A percentile compares a stretch with the other conserved stretches of the same genome.
These are phyloP conservation scores for Gadopsis bispinosus DNA, from an alignment of 2,797 vertebrate species.

Conservation along the genomic window DNA sequence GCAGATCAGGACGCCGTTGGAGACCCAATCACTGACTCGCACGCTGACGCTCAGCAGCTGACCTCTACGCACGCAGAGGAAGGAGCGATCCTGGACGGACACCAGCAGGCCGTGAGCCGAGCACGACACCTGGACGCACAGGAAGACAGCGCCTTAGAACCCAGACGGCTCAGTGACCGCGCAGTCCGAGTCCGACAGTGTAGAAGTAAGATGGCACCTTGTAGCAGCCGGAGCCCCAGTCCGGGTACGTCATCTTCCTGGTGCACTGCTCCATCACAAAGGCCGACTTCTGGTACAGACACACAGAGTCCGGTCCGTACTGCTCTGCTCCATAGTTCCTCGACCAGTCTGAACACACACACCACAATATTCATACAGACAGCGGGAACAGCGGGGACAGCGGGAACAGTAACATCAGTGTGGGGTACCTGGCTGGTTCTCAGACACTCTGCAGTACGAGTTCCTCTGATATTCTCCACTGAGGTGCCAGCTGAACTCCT, in stretches of 20 bases:
- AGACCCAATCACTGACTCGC: conserved; percentile 90
- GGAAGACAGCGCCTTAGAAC: background rate
- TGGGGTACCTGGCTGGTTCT: conserved; percentile 93
- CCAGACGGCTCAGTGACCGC: no score
- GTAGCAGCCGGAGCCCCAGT: conserved; percentile 98
- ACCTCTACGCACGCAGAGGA: conserved; percentile 87
- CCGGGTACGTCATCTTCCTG: conserved; percentile 92
- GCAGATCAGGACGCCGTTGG: conserved; percentile 92
- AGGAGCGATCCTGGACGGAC: conserved; percentile 89
- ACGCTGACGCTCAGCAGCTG: conserved; percentile 91
- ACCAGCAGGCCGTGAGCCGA: conserved; percentile 89
- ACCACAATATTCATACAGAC: no score
- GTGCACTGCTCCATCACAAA: conserved; percentile 96
- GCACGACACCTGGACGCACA: conserved; percentile 87
- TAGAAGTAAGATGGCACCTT: conserved; percentile 78
- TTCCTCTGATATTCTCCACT: conserved; percentile 96
- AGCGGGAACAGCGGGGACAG: no score
- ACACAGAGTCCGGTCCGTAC: conserved; percentile 93
- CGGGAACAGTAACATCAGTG: no score
- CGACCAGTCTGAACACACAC: conserved; percentile 84
- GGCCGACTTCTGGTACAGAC: conserved; percentile 93
- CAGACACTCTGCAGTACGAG: conserved; percentile 91
- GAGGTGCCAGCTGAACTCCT: conserved; percentile 98
- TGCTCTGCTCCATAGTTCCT: conserved; percentile 96
- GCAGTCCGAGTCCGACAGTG: background rate